These are phyloP conservation scores for Mongoloraphidia duomilia DNA, from an alignment of 2,888 invertebrate genomes.

Conservation along the genomic window DNA sequence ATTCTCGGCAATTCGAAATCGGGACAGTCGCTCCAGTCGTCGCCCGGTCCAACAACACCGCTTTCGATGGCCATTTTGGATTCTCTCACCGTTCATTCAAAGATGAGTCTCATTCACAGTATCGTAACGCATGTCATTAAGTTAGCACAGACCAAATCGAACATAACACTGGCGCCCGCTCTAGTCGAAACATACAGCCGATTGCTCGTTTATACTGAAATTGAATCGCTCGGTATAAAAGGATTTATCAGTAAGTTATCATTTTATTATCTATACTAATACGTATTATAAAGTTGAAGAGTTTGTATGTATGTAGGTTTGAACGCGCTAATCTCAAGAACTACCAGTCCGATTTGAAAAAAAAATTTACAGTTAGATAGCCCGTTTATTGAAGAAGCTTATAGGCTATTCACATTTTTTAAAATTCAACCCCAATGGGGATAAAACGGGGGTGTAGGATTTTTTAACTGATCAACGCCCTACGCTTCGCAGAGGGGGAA, in stretches of 20 bases:
- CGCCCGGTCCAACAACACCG: slow-evolving; percentile 55
- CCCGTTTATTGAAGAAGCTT: too few species aligned
- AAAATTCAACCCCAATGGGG: too few species aligned
- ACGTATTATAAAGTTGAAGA: too few species aligned
- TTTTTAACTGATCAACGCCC: too few species aligned
- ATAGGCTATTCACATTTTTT: too few species aligned
- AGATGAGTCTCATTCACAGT: slow-evolving; percentile 70
- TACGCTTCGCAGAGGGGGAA: too few species aligned
- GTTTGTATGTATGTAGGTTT: too few species aligned
- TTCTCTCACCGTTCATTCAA: slow-evolving; percentile 87
- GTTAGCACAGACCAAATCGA: slow-evolving; percentile 73
- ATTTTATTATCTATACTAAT: slow-evolving; percentile 1
- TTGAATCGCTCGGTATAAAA: slow-evolving; percentile 91
- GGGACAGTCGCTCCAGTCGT: slow-evolving; percentile 17
- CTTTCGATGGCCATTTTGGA: slow-evolving; percentile 86
- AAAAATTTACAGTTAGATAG: too few species aligned
- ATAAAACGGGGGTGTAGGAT: too few species aligned
- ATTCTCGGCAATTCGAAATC: slow-evolving; percentile 57
- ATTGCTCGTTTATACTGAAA: slow-evolving; percentile 87
- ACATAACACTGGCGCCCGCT: slow-evolving; percentile 75
- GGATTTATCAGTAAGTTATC: slow-evolving; percentile 71
- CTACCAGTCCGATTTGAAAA: too few species aligned
- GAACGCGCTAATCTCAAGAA: too few species aligned
- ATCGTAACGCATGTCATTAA: slow-evolving; percentile 84
- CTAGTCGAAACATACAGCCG: slow-evolving; percentile 90